phyloP scores from a whole-genome alignment of 2,888 invertebrate genomes.

The Cataglyphis altisquamis region DNA sequence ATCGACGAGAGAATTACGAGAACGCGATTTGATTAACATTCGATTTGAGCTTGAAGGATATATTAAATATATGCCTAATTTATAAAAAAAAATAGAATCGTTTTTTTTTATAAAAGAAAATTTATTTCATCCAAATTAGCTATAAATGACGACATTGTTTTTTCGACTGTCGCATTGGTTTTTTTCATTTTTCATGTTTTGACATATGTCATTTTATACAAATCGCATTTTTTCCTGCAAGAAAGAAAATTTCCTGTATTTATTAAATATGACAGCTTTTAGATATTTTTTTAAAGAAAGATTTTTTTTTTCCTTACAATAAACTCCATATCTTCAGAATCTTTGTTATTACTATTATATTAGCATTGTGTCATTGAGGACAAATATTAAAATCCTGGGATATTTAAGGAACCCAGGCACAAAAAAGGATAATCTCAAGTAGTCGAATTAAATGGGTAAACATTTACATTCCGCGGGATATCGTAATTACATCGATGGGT shows the following conservation, averaged over 20 bases:
- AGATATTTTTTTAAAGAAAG: background rate
- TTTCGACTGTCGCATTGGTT: background rate
- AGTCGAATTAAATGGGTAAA: constrained; percentile 23
- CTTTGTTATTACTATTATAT: background rate
- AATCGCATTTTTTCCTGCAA: background rate
- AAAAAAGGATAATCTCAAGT: background rate
- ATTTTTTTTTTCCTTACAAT: background rate
- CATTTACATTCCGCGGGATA: constrained; percentile 4
- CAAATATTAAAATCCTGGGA: background rate
- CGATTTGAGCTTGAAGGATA: background rate
- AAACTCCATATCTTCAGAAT: background rate
- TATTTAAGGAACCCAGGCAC: background rate
- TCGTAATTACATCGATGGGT: background rate
- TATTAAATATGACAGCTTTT: background rate
- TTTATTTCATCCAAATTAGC: background rate
- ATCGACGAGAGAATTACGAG: constrained; percentile 34
- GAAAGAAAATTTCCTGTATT: background rate
- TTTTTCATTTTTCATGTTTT: background rate
- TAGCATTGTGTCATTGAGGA: background rate
- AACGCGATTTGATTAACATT: constrained; percentile 29
- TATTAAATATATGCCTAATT: background rate
- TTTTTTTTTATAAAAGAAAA: background rate
- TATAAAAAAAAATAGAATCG: background rate
- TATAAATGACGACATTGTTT: background rate
- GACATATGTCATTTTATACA: background rate